Conservation (phyloP, 2,888 invertebrate species). For the Drosophila cyrtoloma region DNA sequence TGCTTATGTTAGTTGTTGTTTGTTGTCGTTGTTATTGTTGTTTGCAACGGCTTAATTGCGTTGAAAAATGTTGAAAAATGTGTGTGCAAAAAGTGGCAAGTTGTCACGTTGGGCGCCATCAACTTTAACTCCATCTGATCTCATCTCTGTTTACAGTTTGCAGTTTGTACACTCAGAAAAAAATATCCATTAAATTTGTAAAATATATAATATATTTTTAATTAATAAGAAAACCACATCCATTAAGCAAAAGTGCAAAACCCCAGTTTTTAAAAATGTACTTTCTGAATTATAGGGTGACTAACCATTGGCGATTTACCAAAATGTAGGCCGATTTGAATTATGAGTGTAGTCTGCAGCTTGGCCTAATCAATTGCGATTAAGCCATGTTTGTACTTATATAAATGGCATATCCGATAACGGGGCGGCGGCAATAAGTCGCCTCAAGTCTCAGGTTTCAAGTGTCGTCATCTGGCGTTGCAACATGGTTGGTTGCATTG, state of each 20-base stretch:
- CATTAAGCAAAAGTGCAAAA: background rate
- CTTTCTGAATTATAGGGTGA: background rate
- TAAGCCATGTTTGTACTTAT: conserved; percentile 80
- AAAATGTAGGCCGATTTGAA: background rate
- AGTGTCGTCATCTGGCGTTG: conserved; percentile 75
- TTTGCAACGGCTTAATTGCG: conserved; percentile 44
- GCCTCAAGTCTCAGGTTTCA: conserved; percentile 48
- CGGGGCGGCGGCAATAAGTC: conserved; percentile 73
- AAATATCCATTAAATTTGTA: background rate
- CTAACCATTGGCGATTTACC: background rate
- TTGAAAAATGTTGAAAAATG: conserved; percentile 40
- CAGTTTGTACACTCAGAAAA: background rate
- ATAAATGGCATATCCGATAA: conserved; percentile 69
- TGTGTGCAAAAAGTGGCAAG: conserved; percentile 69
- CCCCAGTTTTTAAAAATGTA: background rate
- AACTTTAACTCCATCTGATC: conserved; percentile 13
- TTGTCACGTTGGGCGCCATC: conserved; percentile 17
- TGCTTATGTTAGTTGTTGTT: conserved; percentile 15
- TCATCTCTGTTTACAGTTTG: conserved; percentile 18
- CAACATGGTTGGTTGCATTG: conserved; percentile 61
- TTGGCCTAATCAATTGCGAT: conserved; percentile 75
- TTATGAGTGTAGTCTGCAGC: conserved; percentile 2
- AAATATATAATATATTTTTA: background rate
- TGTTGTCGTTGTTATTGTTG: conserved; percentile 23
- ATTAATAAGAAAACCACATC: background rate